Evolutionary conservation across 1,140 invertebrate genomes (phyloP), one percentile per base, ranked within the genome.

Genomic region (Bombus sibiricus): DNA sequence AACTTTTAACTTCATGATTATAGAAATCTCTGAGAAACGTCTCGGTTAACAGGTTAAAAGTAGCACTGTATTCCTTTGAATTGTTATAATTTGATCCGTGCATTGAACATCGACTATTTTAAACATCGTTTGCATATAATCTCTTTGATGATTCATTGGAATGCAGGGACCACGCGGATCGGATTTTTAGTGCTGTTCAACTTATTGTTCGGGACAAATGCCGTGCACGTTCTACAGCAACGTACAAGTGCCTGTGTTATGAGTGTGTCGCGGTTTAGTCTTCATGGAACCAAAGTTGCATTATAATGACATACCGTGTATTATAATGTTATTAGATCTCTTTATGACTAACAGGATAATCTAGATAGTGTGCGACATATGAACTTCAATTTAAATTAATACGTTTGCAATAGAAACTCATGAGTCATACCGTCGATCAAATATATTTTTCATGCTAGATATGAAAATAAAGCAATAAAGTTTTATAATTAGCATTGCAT

Each of bases 101-200:
- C 37, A 28, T 28, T 15, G 68, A 69, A 69, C 25, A 37, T 6
- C 39, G 69, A 15, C 13, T 43, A 43, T 43, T 72, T 72, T 25
- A n/a, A 72, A 28, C 39, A 3, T n/a, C 39, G n/a, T 72, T 72
- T 41, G 69, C 69, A 72, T 72, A 72, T 41, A 72, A 72, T 72
- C 69, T 72, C 28, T 72, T 25, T 18, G 69, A 77, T 62, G 75
- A 59, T 64, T 77, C 75, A 59, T 32, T 64, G 57, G 57, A 77
- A 77, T 59, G 57, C 59, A 12, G 37, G 22, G 34, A 12, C 75
- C 37, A 41, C 28, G 32, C 75, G 34, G 28, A 72, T 72, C 28
- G 69, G 34, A 72, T 72, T 72, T 72, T 72, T 41, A 72, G 69
- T 25, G 69, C 25, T 41, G 39, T 72, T 43, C 69, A 39, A 72